Base-by-base conservation (phyloP, 1,140 invertebrate species). In the Drosophila ficusphila region DNA sequence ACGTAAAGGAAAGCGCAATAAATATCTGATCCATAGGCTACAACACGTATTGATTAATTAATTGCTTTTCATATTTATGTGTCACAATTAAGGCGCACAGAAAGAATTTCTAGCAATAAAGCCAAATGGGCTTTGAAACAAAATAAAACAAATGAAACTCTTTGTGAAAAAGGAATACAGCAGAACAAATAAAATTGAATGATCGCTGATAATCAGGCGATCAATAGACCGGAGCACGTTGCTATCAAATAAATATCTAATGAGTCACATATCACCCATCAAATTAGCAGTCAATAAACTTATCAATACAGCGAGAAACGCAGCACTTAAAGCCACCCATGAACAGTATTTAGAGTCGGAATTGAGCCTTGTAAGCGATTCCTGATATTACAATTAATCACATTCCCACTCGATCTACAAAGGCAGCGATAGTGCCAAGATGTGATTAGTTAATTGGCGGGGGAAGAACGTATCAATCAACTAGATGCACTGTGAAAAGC, bases 201-300 rank as follows among this genome's bases (percentile, higher is more conserved):
- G 29, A n/a, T 18, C 16, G 12, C 4, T 3, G 23, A 46, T 64
- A 64, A 64, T 36, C 19, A 36, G 29, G 21, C 8, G 19, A 62
- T 48, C n/a, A 29, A 39, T 16, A 31, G 31, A 65, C 64, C 42
- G 16, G 25, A 16, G 23, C 57, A 65, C 58, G 57, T 65, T 41
- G 5, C 8, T 7, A 7, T 29, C 21, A 25, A 18, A 14, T 33
- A 23, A 18, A 21, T 38, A 4, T 4, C 16, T 18, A 9, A 2
- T 54, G 29, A 54, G 31, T 25, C 21, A 25, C 31, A 8, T 19
- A 34, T 36, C 11, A 5, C 9, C 25, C 14, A 41, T 25, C 2
- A 18, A 33, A 33, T 48, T 16, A 19, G 18, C 60, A 31, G 21
- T n/a, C 14, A 23, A 18, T 16, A 34, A 62, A 25, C 19, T 25